phyloP scores from a whole-genome alignment of 2,888 invertebrate genomes.

The Sussaba pulchella region DNA sequence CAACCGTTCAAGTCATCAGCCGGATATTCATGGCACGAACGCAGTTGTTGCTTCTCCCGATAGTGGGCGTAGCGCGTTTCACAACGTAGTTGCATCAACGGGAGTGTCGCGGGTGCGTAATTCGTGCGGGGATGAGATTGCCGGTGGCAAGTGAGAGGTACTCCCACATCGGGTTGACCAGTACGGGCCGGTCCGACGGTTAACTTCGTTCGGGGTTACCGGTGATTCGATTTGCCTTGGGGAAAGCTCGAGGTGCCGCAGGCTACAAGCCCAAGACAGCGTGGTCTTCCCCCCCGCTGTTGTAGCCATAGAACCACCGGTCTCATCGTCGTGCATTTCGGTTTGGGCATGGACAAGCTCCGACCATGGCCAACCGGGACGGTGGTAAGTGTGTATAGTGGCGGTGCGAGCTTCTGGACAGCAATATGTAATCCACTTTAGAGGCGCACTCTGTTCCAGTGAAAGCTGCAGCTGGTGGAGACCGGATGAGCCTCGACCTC shows the following conservation, averaged over 20 bases:
- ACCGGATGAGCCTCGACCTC: slow-evolving; percentile 48
- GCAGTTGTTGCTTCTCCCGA: background rate
- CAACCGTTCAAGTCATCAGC: background rate
- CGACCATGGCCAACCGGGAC: slow-evolving; percentile 20
- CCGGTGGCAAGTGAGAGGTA: slow-evolving; percentile 1
- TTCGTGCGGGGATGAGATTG: slow-evolving; percentile 31
- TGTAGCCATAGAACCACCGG: slow-evolving; percentile 7
- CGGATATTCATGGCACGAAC: background rate
- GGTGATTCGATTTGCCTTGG: slow-evolving; percentile 81
- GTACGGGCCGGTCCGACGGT: slow-evolving; percentile 61
- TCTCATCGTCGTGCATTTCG: slow-evolving; percentile 36
- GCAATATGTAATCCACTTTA: slow-evolving; percentile 81
- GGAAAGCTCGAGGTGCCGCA: slow-evolving; percentile 68
- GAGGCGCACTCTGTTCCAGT: slow-evolving; percentile 61
- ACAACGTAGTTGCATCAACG: background rate
- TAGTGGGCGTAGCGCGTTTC: background rate
- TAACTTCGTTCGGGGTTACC: slow-evolving; percentile 76
- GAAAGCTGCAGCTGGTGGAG: slow-evolving; percentile 18
- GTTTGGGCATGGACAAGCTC: slow-evolving; percentile 5
- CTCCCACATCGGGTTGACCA: background rate
- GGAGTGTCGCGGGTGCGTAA: slow-evolving; percentile 29
- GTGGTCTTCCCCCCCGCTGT: background rate
- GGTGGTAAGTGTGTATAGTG: slow-evolving; percentile 47
- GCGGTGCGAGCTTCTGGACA: slow-evolving; percentile 53
- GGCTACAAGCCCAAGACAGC: slow-evolving; percentile 41